Conservation (phyloP, 2,113 vertebrate species). For the Micronisus gabar region DNA sequence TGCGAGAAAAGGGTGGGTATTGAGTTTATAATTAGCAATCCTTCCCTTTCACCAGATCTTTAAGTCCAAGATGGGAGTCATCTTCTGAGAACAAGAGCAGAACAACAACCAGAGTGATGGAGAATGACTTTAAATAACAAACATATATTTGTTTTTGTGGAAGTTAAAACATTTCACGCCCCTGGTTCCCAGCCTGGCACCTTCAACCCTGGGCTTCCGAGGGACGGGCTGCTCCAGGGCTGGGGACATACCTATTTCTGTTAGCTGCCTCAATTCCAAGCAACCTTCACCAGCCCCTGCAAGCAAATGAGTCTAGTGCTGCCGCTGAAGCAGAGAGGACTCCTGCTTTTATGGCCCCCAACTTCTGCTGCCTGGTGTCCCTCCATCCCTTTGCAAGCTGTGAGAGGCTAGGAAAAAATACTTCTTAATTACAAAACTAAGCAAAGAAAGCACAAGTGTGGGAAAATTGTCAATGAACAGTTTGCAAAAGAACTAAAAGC, state of each 20-base stretch:
- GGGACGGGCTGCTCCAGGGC: background rate
- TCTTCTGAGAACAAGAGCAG: background rate
- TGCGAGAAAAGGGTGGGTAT: background rate
- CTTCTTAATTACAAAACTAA: background rate
- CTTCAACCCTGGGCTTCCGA: rapidly evolving
- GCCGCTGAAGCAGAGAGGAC: background rate
- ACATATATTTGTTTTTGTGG: background rate
- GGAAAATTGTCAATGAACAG: background rate
- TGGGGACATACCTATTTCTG: background rate
- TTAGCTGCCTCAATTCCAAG: no score
- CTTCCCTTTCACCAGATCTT: background rate
- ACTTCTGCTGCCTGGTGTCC: background rate
- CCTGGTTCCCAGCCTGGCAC: background rate
- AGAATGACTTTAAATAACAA: background rate
- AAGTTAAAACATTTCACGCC: background rate
- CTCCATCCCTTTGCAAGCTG: background rate
- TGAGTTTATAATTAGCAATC: background rate
- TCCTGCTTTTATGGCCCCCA: background rate
- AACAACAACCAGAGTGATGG: background rate
- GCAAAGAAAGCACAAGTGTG: background rate
- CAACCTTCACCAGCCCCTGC: background rate
- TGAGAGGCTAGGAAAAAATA: background rate
- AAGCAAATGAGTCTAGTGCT: background rate
- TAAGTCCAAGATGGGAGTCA: background rate
- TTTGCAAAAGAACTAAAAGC: background rate